A percentile compares a stretch with the other conserved stretches of the same genome.
Evolutionary conservation across 2,113 vertebrate genomes (phyloP).

Genomic region (Rhinoderma darwinii): DNA sequence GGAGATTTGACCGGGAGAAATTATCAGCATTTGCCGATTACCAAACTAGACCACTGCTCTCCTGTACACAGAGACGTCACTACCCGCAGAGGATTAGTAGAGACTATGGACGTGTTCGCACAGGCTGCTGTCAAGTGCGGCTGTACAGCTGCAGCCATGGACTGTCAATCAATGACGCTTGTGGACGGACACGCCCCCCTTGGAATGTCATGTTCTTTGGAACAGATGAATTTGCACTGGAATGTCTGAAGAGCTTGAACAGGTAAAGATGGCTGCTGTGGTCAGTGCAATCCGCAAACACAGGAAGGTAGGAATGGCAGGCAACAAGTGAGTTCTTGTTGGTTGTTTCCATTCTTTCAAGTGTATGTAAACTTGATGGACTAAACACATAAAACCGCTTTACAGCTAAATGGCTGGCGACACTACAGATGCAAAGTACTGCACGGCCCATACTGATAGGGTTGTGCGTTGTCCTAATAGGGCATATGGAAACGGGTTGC

Average conservation of each 20-base stretch:
- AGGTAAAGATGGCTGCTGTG: constrained; percentile 70
- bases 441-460: too few relatives aligned
- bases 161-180: background rate
- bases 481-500: too few relatives aligned
- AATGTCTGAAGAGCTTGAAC: constrained; percentile 77
- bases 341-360: too few relatives aligned
- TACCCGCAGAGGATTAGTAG: background rate
- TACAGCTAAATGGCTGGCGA: too few relatives aligned
- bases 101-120: background rate
- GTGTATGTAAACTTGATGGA: too few relatives aligned
- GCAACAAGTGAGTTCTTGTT: too few relatives aligned
- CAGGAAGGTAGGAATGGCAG: too few relatives aligned
- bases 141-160: background rate
- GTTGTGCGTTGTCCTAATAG: too few relatives aligned
- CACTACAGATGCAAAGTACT: too few relatives aligned
- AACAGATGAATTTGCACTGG: constrained; percentile 84
- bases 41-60: background rate
- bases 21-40: background rate
- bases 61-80: background rate
- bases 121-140: background rate
- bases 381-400: too few relatives aligned
- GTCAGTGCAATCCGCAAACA: too few relatives aligned
- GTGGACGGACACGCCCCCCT: constrained; percentile 67
- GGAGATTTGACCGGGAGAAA: background rate
- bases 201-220: constrained; percentile 92